A percentile compares a stretch with the other conserved stretches of the same genome.
Conservation (phyloP, 2,113 vertebrate genomes). For the Murina feae region DNA sequence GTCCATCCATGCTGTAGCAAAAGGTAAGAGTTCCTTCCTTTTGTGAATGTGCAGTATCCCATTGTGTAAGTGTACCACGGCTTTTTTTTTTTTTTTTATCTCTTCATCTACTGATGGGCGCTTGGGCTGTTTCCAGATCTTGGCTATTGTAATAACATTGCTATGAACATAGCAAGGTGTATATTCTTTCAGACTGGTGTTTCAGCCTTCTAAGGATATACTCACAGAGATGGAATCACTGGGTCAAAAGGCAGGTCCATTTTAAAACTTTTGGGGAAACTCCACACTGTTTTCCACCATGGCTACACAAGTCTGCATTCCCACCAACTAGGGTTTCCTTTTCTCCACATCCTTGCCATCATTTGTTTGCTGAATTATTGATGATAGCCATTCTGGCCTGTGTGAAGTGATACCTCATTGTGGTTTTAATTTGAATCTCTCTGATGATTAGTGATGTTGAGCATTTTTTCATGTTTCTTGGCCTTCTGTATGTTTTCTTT, state of each 20-base stretch:
- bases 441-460: neutral
- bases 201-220: neutral
- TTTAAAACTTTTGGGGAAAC: neutral
- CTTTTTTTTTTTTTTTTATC: neutral
- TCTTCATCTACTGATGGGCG: no score
- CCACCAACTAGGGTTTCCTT: neutral
- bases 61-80: neutral
- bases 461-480: neutral
- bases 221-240: neutral
- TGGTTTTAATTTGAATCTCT: neutral
- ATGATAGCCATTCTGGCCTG: neutral
- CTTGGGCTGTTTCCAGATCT: neutral
- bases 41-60: neutral
- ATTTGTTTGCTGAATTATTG: neutral
- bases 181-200: neutral
- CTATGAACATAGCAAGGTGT: neutral
- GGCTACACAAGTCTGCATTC: neutral
- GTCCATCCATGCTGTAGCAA: neutral
- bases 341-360: neutral
- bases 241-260: no score
- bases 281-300: neutral
- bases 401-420: neutral
- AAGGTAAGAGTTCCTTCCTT: neutral
- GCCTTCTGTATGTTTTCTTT: neutral
- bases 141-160: neutral